Percentiles rank a stretch among this genome's conserved stretches.
phyloP scores from a whole-genome alignment of 2,888 invertebrate species.

The Drosophila phalerata region DNA sequence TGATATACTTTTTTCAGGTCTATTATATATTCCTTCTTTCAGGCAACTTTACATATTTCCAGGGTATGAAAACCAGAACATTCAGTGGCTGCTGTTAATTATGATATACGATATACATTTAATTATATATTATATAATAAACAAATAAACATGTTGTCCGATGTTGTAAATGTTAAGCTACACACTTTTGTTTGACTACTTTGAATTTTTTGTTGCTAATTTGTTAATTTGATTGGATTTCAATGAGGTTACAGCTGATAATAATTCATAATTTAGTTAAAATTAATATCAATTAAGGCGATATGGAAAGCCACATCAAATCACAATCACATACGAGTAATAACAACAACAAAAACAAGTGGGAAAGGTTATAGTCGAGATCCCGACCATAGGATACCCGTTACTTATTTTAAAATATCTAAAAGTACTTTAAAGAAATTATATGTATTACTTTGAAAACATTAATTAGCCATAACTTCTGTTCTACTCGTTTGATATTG shows the following conservation, averaged over 20 bases:
- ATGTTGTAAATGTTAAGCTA: constrained; percentile 7
- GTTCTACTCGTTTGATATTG: too few relatives aligned
- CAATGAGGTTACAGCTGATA: constrained; percentile 1
- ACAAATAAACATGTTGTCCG: constrained; percentile 5
- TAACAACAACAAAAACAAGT: neutral
- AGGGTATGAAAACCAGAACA: constrained; percentile 13
- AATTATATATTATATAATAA: neutral
- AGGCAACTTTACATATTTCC: neutral
- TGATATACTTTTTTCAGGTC: too few relatives aligned
- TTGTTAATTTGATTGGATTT: constrained; percentile 27
- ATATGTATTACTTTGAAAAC: too few relatives aligned
- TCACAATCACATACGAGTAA: constrained; percentile 1
- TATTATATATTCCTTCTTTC: neutral
- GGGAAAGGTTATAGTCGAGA: too few relatives aligned
- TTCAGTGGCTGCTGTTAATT: constrained; percentile 51
- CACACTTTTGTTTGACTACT: neutral
- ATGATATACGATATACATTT: constrained; percentile 29
- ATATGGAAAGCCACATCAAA: constrained; percentile 1
- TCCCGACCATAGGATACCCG: too few relatives aligned
- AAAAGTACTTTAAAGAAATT: too few relatives aligned
- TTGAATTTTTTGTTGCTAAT: neutral
- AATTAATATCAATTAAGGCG: constrained; percentile 58
- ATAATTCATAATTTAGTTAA: constrained; percentile 62
- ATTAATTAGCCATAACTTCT: too few relatives aligned
- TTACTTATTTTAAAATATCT: too few relatives aligned